Percentiles rank a stretch among this genome's conserved stretches.
Conservation (phyloP, 2,797 vertebrate genomes). For the Propithecus deckenii region DNA sequence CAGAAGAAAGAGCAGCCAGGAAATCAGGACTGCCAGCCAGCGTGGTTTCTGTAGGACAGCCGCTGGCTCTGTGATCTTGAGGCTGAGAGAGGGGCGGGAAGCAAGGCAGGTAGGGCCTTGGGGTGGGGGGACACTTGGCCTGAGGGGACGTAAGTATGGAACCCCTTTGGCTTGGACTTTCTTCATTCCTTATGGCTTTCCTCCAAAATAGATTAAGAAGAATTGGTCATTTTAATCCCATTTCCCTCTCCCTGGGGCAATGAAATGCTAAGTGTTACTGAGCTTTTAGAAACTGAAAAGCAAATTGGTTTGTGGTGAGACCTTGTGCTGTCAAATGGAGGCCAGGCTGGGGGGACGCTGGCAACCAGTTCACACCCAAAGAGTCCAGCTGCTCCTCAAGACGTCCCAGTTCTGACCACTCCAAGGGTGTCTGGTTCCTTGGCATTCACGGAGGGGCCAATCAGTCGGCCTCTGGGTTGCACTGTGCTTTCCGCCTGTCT, state of each 20-base stretch:
- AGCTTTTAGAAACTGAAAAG: background rate
- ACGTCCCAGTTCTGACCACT: background rate
- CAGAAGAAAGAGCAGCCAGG: background rate
- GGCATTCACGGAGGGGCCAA: background rate
- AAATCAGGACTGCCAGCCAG: background rate
- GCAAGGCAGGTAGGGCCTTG: accelerated
- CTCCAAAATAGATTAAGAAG: background rate
- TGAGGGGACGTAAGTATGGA: background rate
- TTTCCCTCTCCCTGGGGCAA: background rate
- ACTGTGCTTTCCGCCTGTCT: background rate
- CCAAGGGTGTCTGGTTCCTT: background rate
- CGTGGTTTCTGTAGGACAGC: background rate
- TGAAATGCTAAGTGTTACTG: background rate
- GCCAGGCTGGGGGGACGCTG: background rate
- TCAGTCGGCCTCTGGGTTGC: accelerated
- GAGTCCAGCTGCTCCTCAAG: accelerated
- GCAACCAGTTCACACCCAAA: background rate
- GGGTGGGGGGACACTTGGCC: background rate
- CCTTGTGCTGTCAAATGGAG: background rate
- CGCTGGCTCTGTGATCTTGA: accelerated
- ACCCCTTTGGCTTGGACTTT: background rate
- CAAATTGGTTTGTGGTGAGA: background rate
- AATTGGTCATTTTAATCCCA: background rate
- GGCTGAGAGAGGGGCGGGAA: background rate
- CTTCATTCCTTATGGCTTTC: background rate